These are phyloP conservation scores for Agrotis segetum DNA, from an alignment of 2,888 invertebrate genomes.

Conservation along the genomic window DNA sequence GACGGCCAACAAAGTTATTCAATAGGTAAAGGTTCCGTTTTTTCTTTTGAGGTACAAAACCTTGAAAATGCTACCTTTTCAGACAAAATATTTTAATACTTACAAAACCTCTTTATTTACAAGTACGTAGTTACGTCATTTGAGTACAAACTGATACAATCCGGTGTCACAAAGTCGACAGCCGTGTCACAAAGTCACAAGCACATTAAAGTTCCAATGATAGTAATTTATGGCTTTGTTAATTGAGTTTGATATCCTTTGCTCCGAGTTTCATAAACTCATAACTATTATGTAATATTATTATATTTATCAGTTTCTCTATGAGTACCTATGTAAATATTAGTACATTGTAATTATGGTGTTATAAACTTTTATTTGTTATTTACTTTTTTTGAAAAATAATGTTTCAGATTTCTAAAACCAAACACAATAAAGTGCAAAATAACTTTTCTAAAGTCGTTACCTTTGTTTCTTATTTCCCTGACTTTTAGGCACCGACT, in stretches of 20 bases:
- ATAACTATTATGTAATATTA: conserved; percentile 16
- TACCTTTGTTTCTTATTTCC: too few relatives aligned
- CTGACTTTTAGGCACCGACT: too few relatives aligned
- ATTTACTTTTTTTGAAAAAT: too few relatives aligned
- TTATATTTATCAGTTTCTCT: conserved; percentile 32
- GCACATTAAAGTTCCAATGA: conserved; percentile 34
- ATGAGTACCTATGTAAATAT: conserved; percentile 9
- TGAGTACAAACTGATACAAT: conserved; percentile 17
- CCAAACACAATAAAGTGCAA: too few relatives aligned
- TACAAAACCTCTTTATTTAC: neutral
- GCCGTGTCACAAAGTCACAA: conserved; percentile 43
- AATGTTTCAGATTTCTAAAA: too few relatives aligned
- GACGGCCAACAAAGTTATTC: too few relatives aligned
- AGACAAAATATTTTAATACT: neutral
- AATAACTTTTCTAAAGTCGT: too few relatives aligned
- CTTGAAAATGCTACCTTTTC: too few relatives aligned
- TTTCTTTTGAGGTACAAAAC: too few relatives aligned
- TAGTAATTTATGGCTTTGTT: conserved; percentile 62
- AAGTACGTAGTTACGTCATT: conserved; percentile 11
- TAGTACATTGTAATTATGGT: neutral
- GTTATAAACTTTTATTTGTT: too few relatives aligned
- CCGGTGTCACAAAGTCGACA: conserved; percentile 30
- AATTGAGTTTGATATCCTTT: conserved; percentile 62
- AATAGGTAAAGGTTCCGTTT: too few relatives aligned
- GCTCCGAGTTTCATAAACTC: conserved; percentile 43